A percentile compares a stretch with the other conserved stretches of the same genome.
Conservation (phyloP, 2,888 invertebrate species). For the Anodontia alba region DNA sequence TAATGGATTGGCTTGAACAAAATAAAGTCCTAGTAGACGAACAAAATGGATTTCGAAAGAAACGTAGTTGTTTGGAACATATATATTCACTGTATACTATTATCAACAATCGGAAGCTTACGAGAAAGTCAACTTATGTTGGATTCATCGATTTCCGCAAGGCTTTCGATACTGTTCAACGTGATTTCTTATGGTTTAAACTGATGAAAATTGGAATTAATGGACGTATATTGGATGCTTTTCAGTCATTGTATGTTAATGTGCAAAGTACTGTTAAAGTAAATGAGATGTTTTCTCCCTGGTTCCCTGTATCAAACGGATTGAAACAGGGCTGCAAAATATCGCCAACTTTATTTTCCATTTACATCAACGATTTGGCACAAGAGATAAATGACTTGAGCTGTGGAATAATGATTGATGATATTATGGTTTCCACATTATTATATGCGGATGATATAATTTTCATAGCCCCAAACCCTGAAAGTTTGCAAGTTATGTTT, state of each 20-base stretch:
- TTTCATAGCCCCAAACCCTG: neutral
- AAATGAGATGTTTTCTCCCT: too few species aligned
- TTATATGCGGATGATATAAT: neutral
- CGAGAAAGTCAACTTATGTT: conserved; percentile 5
- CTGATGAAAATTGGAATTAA: conserved; percentile 17
- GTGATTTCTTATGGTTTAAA: conserved; percentile 12
- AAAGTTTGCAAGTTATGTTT: conserved; percentile 1
- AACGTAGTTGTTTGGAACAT: conserved; percentile 21
- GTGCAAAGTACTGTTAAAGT: too few species aligned
- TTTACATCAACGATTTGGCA: too few species aligned
- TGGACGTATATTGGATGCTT: conserved; percentile 4
- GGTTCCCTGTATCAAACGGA: too few species aligned
- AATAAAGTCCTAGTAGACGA: conserved; percentile 9
- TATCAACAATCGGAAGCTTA: conserved; percentile 11
- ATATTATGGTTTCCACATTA: neutral
- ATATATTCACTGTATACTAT: conserved; percentile 18
- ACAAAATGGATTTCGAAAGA: conserved; percentile 6
- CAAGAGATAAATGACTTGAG: neutral
- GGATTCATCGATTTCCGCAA: conserved; percentile 3
- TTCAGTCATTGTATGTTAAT: conserved; percentile 10
- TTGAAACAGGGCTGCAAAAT: too few species aligned
- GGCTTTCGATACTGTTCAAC: conserved; percentile 12
- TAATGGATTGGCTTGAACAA: conserved; percentile 3
- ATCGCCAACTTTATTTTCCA: too few species aligned
- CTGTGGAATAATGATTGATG: neutral